A percentile compares a stretch with the other conserved stretches of the same genome.
Conservation (phyloP, 2,113 vertebrate species). For the Elephas maximus region DNA sequence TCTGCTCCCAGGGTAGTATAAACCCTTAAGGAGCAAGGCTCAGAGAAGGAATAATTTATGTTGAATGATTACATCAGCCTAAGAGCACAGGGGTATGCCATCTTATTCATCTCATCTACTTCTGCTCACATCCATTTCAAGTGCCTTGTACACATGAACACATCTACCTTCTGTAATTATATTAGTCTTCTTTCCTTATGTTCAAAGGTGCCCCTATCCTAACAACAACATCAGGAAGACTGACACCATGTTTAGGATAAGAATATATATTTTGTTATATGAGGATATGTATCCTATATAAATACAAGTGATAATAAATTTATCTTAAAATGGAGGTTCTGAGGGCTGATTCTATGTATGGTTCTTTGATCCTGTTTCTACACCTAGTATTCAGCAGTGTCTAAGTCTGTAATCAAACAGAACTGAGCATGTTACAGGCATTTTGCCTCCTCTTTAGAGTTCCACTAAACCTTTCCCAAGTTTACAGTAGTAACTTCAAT, state of each 20-base stretch:
- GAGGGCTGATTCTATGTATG: background rate
- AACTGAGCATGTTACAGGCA: background rate
- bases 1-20: background rate
- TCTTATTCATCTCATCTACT: background rate
- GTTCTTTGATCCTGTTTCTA: background rate
- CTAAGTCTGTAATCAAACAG: background rate
- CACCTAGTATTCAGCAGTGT: background rate
- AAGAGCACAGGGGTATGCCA: background rate
- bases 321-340: background rate
- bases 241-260: background rate
- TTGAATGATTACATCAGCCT: background rate
- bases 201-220: background rate
- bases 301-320: background rate
- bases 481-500: background rate
- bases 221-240: background rate
- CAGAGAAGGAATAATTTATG: background rate
- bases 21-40: background rate
- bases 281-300: background rate
- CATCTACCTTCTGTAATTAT: background rate
- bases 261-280: background rate
- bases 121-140: background rate
- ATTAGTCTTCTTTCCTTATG: background rate
- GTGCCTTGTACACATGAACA: background rate
- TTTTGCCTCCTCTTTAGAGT: background rate
- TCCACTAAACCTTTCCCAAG: background rate